These are phyloP conservation scores for Phengaris alcon DNA, from an alignment of 2,888 invertebrate species.

Conservation along the genomic window DNA sequence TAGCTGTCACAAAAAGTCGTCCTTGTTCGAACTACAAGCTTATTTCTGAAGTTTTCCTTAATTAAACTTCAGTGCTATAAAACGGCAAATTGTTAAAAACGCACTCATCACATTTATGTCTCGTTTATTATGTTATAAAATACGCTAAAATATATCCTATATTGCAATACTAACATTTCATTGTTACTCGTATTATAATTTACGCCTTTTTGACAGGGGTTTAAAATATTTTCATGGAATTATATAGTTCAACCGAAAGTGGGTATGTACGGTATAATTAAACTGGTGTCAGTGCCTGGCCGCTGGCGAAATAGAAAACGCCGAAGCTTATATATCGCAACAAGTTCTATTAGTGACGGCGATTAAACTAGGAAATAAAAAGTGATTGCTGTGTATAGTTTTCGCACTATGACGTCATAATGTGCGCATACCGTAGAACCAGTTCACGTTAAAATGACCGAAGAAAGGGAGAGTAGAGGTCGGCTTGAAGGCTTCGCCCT, in stretches of 20 bases:
- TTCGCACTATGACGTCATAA: background rate
- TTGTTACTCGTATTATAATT: no score
- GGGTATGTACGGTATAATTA: background rate
- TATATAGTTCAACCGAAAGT: no score
- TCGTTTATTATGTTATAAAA: background rate
- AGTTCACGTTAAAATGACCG: constrained; percentile 58
- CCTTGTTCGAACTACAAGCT: constrained; percentile 13
- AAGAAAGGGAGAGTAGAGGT: constrained; percentile 65
- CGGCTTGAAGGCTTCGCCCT: constrained; percentile 60
- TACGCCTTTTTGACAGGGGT: background rate
- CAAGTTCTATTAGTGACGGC: background rate
- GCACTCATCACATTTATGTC: background rate
- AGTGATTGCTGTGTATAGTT: background rate
- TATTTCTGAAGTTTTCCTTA: background rate
- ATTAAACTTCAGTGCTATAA: background rate
- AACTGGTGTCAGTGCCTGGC: constrained; percentile 3
- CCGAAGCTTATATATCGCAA: constrained; percentile 8
- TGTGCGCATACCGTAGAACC: constrained; percentile 42
- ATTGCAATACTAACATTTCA: no score
- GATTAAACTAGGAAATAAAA: constrained; percentile 12
- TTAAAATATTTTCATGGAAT: background rate
- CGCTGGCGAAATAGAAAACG: constrained; percentile 19
- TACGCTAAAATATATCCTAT: no score
- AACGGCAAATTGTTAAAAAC: background rate
- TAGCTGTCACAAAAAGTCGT: background rate